phyloP scores from a whole-genome alignment of 2,888 invertebrate genomes.

The Zhuqinia jingwanae region DNA sequence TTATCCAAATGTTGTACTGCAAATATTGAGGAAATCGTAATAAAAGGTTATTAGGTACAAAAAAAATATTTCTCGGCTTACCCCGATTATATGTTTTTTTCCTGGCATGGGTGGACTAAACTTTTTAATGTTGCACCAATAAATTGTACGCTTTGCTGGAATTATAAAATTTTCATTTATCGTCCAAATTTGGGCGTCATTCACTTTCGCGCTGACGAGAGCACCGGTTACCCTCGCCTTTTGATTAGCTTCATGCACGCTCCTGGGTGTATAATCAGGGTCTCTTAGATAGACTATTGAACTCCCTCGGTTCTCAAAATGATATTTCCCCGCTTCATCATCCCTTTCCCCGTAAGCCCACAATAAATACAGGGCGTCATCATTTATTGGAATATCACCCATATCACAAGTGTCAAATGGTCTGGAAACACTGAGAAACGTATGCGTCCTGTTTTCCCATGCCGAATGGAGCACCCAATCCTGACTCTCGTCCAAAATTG shows the following conservation, averaged over 20 bases:
- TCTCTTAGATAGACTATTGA: neutral
- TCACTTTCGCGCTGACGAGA: neutral
- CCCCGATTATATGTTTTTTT: slow-evolving; percentile 48
- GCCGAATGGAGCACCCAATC: slow-evolving; percentile 12
- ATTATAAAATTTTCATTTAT: neutral
- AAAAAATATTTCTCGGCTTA: neutral
- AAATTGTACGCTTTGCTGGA: slow-evolving; percentile 24
- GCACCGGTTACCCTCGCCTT: neutral
- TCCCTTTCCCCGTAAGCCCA: neutral
- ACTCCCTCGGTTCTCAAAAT: slow-evolving; percentile 8
- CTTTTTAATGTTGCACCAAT: slow-evolving; percentile 48
- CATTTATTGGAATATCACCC: neutral
- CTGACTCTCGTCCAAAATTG: neutral
- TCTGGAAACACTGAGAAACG: neutral
- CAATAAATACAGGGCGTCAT: neutral
- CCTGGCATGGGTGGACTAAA: neutral
- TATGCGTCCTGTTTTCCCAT: neutral
- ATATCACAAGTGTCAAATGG: neutral
- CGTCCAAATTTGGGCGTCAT: neutral
- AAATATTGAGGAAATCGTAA: too few species aligned
- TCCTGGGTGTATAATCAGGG: neutral
- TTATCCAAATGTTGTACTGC: neutral
- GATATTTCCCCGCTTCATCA: neutral
- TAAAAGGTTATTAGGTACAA: neutral
- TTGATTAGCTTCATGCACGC: neutral